Evolutionary conservation across 2,888 invertebrate species (phyloP).

Genomic region (Ecdyonurus torrentis): DNA sequence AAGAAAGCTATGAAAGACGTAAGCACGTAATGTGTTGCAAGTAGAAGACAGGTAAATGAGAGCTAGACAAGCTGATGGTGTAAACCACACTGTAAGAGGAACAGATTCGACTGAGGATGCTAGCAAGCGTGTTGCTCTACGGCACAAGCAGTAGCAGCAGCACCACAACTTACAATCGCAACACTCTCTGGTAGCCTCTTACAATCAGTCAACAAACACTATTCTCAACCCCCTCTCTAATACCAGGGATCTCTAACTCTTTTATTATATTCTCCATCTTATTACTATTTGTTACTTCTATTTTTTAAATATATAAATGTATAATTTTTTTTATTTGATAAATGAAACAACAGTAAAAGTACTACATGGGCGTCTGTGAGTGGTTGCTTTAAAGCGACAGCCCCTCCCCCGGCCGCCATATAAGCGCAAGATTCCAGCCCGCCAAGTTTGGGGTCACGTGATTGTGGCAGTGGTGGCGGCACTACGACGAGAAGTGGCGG

Average conservation of each 20-base stretch:
- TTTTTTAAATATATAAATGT: not conserved
- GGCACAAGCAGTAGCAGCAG: not conserved
- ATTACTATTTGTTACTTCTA: not conserved
- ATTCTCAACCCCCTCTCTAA: not conserved
- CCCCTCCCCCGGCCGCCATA: constrained; percentile 11
- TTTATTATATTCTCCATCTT: not conserved
- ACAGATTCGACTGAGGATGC: not conserved
- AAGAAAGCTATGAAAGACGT: not conserved
- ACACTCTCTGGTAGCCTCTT: not conserved
- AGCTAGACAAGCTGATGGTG: too few species aligned
- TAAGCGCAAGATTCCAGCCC: constrained; percentile 13
- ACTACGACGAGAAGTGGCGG: not conserved
- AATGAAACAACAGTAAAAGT: not conserved
- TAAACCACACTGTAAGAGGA: not conserved
- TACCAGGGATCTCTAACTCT: not conserved
- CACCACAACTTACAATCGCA: not conserved
- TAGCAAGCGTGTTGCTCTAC: not conserved
- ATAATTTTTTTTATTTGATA: not conserved
- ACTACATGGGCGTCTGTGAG: not conserved
- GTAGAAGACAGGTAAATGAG: too few species aligned
- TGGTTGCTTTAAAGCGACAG: not conserved
- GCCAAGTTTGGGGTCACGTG: not conserved
- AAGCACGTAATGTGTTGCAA: not conserved
- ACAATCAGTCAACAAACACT: not conserved
- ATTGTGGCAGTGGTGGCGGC: constrained; percentile 1